These are phyloP conservation scores for Matsumyia berberina DNA, from an alignment of 2,888 invertebrate species.

Conservation along the genomic window DNA sequence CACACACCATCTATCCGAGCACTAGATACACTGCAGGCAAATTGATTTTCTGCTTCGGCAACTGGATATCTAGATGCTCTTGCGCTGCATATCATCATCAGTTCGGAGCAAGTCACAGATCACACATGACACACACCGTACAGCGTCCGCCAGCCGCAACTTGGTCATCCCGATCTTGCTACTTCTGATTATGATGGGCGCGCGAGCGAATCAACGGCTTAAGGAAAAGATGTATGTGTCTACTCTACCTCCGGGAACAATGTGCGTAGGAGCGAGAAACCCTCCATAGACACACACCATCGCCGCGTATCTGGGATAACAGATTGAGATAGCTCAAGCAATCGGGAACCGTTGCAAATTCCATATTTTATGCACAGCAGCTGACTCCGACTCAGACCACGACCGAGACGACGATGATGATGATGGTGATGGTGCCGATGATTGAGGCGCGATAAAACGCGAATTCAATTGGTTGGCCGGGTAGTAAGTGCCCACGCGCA, in stretches of 20 bases:
- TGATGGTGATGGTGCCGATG: constrained; percentile 58
- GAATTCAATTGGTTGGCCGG: constrained; percentile 49
- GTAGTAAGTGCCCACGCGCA: constrained; percentile 57
- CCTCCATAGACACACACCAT: constrained; percentile 5
- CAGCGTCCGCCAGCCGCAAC: background rate
- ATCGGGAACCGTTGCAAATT: constrained; percentile 61
- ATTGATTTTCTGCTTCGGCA: constrained; percentile 76
- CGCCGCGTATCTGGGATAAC: constrained; percentile 33
- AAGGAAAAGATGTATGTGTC: constrained; percentile 44
- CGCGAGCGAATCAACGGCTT: constrained; percentile 52
- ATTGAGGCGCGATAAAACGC: constrained; percentile 62
- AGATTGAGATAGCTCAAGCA: constrained; percentile 64
- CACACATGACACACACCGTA: constrained; percentile 32
- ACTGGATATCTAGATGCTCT: constrained; percentile 67
- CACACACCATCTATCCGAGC: constrained; percentile 31
- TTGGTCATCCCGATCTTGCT: constrained; percentile 43
- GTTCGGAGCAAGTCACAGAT: constrained; percentile 28
- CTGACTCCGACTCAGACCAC: constrained; percentile 1
- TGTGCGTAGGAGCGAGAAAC: constrained; percentile 70
- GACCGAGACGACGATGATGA: constrained; percentile 16
- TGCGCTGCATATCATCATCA: constrained; percentile 62
- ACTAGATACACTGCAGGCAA: constrained; percentile 66
- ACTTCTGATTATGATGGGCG: constrained; percentile 61
- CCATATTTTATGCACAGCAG: constrained; percentile 44
- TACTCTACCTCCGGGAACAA: constrained; percentile 44